Percentiles rank a stretch among this genome's conserved stretches.
Evolutionary conservation across 2,113 vertebrate species (phyloP).

Genomic region (Chloebia gouldiae): DNA sequence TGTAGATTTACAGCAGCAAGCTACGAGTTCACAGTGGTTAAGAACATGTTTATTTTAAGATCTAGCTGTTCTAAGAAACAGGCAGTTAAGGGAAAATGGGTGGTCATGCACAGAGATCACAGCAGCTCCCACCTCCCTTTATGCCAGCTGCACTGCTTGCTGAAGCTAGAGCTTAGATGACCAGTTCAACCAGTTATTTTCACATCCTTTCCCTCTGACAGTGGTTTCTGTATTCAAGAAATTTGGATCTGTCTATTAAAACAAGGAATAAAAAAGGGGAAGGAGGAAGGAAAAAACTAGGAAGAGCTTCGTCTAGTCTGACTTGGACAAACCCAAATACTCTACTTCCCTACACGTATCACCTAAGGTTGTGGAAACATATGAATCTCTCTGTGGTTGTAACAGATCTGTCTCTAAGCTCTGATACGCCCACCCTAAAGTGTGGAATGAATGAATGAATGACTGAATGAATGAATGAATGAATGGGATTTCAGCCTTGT

Average conservation of each 20-base stretch:
- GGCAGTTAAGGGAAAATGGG: neutral
- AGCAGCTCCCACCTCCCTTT: neutral
- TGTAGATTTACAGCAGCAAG: neutral
- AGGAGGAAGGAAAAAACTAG: neutral
- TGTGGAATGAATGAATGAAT: neutral
- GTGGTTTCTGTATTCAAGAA: neutral
- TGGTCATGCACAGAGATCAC: neutral
- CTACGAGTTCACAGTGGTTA: accelerated
- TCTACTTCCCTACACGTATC: neutral
- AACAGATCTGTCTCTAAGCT: neutral
- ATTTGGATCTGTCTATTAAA: neutral
- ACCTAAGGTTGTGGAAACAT: neutral
- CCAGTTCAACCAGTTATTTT: neutral
- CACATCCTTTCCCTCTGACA: neutral
- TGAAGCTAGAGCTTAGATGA: neutral
- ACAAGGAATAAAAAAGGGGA: neutral
- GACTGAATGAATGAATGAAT: neutral
- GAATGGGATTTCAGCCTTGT: neutral
- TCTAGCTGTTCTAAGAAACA: neutral
- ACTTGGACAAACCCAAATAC: neutral
- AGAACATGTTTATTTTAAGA: neutral
- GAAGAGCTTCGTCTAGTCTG: neutral
- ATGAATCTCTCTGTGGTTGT: accelerated
- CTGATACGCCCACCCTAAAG: neutral
- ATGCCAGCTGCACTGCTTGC: neutral